Evolutionary conservation across 2,888 invertebrate species (phyloP).

Genomic region (Tetragnatha montana): DNA sequence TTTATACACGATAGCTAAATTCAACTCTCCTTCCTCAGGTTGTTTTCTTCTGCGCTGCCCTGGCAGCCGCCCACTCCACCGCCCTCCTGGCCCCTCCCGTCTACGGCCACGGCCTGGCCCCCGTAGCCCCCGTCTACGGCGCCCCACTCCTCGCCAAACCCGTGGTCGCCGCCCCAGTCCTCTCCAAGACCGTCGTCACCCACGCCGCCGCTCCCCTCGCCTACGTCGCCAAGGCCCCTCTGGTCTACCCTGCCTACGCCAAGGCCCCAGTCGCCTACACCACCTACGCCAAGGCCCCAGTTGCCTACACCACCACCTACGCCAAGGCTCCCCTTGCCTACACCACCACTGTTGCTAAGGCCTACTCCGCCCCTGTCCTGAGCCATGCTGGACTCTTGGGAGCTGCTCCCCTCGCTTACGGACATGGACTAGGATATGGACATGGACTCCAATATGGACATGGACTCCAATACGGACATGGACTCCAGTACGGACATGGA

Average conservation of each 20-base stretch:
- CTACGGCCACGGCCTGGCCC: slow-evolving; percentile 41
- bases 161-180: not conserved
- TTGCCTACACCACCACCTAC: slow-evolving; percentile 6
- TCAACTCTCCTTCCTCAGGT: slow-evolving; percentile 5
- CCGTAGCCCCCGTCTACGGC: slow-evolving; percentile 27
- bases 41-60: slow-evolving; percentile 43
- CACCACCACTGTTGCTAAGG: slow-evolving; percentile 23
- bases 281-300: slow-evolving; percentile 13
- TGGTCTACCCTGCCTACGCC: slow-evolving; percentile 35
- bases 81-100: slow-evolving; percentile 37
- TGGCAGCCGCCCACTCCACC: slow-evolving; percentile 48
- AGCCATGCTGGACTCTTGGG: slow-evolving; percentile 50
- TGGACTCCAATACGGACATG: slow-evolving; percentile 40
- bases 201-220: slow-evolving; percentile 34
- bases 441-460: slow-evolving; percentile 36
- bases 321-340: slow-evolving; percentile 32
- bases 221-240: slow-evolving; percentile 28
- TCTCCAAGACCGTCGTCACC: slow-evolving; percentile 7
- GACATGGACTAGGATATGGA: slow-evolving; percentile 21
- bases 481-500: slow-evolving; percentile 39
- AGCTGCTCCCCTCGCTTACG: slow-evolving; percentile 51
- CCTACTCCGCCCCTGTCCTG: slow-evolving; percentile 40
- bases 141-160: slow-evolving; percentile 4
- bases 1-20: too few species aligned
- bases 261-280: slow-evolving; percentile 20